Percentiles rank a stretch among this genome's conserved stretches.
Conservation (phyloP, 2,888 invertebrate species). For the Tricholauxania praeusta region DNA sequence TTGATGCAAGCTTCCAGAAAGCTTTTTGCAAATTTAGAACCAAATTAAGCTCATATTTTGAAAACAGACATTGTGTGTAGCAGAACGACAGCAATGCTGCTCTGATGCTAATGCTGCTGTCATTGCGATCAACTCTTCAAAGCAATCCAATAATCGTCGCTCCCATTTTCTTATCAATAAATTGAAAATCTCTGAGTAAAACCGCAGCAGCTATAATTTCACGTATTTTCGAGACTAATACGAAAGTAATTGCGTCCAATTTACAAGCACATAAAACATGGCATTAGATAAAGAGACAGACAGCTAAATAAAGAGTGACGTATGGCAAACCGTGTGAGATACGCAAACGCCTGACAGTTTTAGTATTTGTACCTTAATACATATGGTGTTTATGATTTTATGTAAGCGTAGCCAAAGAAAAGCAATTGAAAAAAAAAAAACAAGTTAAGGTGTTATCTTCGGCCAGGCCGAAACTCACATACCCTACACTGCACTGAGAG, state of each 20-base stretch:
- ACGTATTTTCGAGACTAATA: slow-evolving; percentile 34
- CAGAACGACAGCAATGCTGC: no score
- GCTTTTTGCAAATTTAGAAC: no score
- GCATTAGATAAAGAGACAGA: slow-evolving; percentile 7
- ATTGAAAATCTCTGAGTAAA: slow-evolving; percentile 19
- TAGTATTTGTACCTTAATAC: slow-evolving; percentile 15
- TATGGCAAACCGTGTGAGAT: slow-evolving; percentile 3
- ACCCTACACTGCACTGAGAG: no score
- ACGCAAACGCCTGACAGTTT: slow-evolving; percentile 23
- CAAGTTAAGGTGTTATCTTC: no score
- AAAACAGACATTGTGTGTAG: no score
- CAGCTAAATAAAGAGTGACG: neutral
- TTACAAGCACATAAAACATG: slow-evolving; percentile 39
- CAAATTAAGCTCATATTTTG: no score
- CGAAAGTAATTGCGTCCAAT: slow-evolving; percentile 46
- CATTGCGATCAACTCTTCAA: no score
- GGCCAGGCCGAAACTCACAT: no score
- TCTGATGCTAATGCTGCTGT: no score
- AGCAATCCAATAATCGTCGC: neutral
- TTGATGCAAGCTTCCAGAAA: no score
- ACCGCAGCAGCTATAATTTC: neutral
- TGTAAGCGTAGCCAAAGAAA: neutral
- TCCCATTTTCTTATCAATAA: slow-evolving; percentile 1
- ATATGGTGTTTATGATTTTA: neutral
- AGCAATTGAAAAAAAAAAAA: neutral